Base-by-base conservation (phyloP, 2,113 vertebrate species). In the Aleadryas rufinucha region DNA sequence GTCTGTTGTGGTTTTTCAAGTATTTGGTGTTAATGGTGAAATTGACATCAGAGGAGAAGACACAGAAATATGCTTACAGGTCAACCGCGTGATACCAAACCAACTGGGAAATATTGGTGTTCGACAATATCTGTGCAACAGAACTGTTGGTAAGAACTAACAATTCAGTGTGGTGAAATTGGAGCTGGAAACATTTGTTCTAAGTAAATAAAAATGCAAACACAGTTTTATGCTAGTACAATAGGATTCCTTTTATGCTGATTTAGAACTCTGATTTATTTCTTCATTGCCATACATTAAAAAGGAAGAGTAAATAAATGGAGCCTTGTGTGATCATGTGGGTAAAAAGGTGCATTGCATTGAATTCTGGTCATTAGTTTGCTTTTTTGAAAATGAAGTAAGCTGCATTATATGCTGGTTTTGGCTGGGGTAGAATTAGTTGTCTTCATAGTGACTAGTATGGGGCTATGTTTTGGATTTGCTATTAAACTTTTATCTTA, bases 1-100 rank as follows among this genome's bases (percentile, higher is more conserved):
- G 97, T 99, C 99, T 10, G 99, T 99, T 92, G 98, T 99, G 95
- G 98, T 99, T 93, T 97, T 99, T 97, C 99, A 99, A 98, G 98
- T 99, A 83, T 98, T 98, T 97, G 98, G 99, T 41, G 96, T 99
- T 94, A 99, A 99, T 77, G 98, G 98, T 77, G 98, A 98, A 92
- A 98, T 99, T 97, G 99, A 99, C 92, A 98, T 98, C 79, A 98
- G 98, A 97, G 99, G 99, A 13, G 99, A 99, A 93, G 99, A 99
- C 96, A 97, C 98, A n/a, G 98, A 98, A 69, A 95, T 99, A 86
- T 99, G 99, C 86, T 98, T 99, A 88, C 98, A 99, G 95, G 98
- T 99, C 89, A 98, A 98, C 81, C 98, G 95, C 74, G 98, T 99
- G 93, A 97, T 97, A 44, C 98, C 99, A 87, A 98, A 96, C 95